These are phyloP conservation scores for Pelobates cultripes DNA, from an alignment of 2,797 vertebrate species.

Conservation along the genomic window DNA sequence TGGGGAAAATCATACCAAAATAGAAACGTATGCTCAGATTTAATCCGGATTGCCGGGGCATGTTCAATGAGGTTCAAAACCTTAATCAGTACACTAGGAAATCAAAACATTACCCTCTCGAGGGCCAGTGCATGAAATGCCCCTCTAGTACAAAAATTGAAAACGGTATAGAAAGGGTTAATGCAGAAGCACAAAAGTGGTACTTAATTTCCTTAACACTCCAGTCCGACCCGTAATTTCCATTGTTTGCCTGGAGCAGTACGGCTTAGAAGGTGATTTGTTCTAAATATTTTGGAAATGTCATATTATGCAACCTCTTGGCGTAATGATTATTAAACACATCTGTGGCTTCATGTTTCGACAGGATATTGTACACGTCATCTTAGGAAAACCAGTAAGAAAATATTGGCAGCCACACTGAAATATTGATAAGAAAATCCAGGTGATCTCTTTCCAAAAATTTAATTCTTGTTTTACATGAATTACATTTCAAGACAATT, in stretches of 20 bases:
- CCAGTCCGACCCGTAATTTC: not conserved
- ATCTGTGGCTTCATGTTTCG: not conserved
- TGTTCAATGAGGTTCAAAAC: not conserved
- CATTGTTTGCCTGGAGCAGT: not conserved
- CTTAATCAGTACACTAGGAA: not conserved
- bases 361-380: not conserved
- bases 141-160: not conserved
- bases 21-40: not conserved
- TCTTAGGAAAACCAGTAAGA: not conserved
- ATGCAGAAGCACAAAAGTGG: not conserved
- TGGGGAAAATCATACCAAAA: not conserved
- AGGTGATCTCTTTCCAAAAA: no score
- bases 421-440: no score
- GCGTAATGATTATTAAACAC: slow-evolving; percentile 59
- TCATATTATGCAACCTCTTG: slow-evolving; percentile 49
- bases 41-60: not conserved
- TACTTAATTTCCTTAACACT: not conserved
- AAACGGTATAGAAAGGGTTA: not conserved
- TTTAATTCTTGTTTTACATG: no score
- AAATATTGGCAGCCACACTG: no score
- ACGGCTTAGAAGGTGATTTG: not conserved
- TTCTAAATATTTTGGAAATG: slow-evolving; percentile 12
- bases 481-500: no score
- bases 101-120: no score
- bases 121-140: no score